Evolutionary conservation across 2,888 invertebrate genomes (phyloP), one percentile per base, ranked within the genome.

Genomic region (Metallyticus violacea): DNA sequence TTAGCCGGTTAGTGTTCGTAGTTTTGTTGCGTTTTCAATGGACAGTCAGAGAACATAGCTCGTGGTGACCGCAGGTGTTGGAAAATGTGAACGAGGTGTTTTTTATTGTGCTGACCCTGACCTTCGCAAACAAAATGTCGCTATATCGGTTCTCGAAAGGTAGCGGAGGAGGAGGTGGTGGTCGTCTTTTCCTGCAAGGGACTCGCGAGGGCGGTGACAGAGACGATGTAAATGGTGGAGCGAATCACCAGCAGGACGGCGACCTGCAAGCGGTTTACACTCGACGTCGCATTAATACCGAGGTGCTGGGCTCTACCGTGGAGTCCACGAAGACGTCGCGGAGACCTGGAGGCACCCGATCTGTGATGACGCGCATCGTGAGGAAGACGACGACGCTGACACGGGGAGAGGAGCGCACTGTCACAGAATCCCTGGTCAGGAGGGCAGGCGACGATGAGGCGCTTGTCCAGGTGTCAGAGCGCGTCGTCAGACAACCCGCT

Each of bases 341-440:
- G 92, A 95, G 95, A 91, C 95, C 95, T 87, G 95, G 96, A 89
- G 97, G 97, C 77, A 95, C 96, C 90, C 94, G 96, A 88, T 94
- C 97, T 89, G 96, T 97, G 89, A 97, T 97, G 29, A 97, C 97
- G 79, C 95, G 97, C 91, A 96, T 97, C 88, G 95, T 97, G 85
- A 94, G 97, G 88, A 97, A 97, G 92, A 97, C 98, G 89, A 98
- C 97, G 76, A 97, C 97, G 2, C 91, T 98, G 89, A 96, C 97
- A 88, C 94, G 97, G 25, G 97, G 97, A 78, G 97, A 97, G 91
- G 97, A 97, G 91, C 94, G 95, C 89, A 94, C 95, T 88, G 93
- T 94, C 30, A 93, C 95, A 77, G 96, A 97, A 90, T 95, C 77
- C 30, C 79, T 88, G 81, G 29, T 85, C 81, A 90, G 87, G 89